These are phyloP conservation scores for Mus caroli DNA, from an alignment of 2,797 vertebrate genomes.

Conservation along the genomic window DNA sequence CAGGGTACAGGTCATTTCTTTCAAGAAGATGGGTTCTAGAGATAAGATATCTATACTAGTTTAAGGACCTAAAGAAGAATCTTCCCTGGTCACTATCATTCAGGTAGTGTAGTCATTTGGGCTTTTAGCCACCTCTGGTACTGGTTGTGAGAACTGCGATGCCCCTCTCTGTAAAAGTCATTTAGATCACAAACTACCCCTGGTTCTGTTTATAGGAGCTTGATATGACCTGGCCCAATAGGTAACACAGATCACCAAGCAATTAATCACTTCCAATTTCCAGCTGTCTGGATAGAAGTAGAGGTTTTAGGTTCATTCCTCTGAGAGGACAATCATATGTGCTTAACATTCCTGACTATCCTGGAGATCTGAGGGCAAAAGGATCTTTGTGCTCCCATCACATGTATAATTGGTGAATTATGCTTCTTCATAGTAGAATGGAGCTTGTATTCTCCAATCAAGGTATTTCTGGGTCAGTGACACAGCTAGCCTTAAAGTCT, in stretches of 20 bases:
- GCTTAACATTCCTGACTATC: not conserved
- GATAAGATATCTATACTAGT: not conserved
- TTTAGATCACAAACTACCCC: not conserved
- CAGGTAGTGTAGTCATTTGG: not conserved
- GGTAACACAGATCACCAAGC: not conserved
- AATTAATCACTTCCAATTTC: not conserved
- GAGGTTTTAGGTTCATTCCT: not conserved
- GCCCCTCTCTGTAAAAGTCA: not conserved
- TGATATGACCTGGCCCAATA: not conserved
- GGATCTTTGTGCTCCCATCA: not conserved
- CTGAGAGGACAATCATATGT: not conserved
- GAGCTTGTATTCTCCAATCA: conserved; percentile 1
- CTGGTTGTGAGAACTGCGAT: too few relatives aligned
- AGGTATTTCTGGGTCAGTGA: conserved; percentile 3
- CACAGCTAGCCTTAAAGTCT: not conserved
- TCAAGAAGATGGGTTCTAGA: too few relatives aligned
- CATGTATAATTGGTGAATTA: conserved; percentile 46
- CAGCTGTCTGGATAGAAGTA: not conserved
- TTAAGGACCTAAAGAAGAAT: too few relatives aligned
- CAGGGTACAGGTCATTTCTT: not conserved
- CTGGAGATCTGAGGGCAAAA: not conserved
- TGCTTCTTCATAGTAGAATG: conserved; percentile 51
- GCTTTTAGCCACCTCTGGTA: not conserved
- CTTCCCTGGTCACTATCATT: too few relatives aligned
- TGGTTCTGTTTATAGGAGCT: not conserved